phyloP scores from a whole-genome alignment of 2,113 vertebrate species.

The Podarcis muralis region DNA sequence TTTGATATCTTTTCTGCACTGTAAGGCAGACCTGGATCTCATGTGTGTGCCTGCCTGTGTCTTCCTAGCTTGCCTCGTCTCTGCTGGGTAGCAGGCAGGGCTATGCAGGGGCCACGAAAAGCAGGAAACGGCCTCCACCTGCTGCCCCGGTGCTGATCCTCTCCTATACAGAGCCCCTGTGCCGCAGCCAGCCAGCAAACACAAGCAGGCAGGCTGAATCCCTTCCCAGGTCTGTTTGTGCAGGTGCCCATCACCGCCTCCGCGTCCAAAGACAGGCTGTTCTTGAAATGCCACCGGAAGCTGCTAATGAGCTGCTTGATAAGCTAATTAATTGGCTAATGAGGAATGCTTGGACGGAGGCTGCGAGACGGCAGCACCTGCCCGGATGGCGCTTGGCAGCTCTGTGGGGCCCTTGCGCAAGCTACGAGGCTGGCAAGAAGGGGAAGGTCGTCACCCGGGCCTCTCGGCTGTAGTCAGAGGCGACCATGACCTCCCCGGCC shows the following conservation, averaged over 20 bases:
- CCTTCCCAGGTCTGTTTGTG: conserved; percentile 40
- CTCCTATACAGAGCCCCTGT: fast-evolving
- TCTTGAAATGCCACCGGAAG: conserved; percentile 55
- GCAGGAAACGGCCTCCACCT: not conserved
- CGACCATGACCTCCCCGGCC: not conserved
- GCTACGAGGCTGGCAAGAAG: no score
- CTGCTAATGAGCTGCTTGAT: conserved; percentile 57
- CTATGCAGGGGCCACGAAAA: not conserved
- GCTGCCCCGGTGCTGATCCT: fast-evolving
- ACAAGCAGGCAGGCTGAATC: conserved; percentile 49
- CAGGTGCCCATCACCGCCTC: conserved; percentile 35
- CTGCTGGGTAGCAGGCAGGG: fast-evolving
- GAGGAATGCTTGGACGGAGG: conserved; percentile 39
- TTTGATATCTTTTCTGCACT: not conserved
- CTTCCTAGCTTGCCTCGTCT: not conserved
- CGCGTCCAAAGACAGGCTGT: conserved; percentile 49
- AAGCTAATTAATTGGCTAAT: conserved; percentile 65
- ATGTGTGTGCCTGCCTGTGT: not conserved
- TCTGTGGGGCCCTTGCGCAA: no score
- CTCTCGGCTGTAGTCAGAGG: no score
- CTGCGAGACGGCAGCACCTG: conserved; percentile 11
- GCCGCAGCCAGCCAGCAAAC: conserved; percentile 19
- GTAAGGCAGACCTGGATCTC: not conserved
- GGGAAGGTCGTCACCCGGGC: no score
- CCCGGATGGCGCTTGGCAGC: not conserved